Percentiles rank a stretch among this genome's conserved stretches.
Conservation (phyloP, 1,140 invertebrate genomes). For the Hyphantria cunea region DNA sequence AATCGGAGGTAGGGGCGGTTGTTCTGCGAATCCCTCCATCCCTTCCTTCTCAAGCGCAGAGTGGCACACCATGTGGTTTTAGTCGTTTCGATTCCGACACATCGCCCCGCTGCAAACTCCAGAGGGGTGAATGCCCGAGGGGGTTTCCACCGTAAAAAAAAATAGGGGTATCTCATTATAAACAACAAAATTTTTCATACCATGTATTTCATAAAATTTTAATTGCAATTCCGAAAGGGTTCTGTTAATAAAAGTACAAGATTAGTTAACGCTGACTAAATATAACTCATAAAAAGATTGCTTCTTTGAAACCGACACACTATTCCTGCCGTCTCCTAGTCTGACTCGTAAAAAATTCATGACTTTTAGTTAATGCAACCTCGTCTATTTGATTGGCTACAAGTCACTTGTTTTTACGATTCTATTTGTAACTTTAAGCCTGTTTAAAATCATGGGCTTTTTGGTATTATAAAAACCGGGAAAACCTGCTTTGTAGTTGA, state of each 20-base stretch:
- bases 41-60: no score
- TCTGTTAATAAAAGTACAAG: no score
- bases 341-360: conserved; percentile 27
- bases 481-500: neutral
- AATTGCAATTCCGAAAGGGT: no score
- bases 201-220: neutral
- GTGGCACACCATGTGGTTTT: no score
- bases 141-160: no score
- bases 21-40: no score
- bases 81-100: no score
- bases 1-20: no score
- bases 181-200: no score
- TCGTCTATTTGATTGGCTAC: conserved; percentile 29
- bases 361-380: conserved; percentile 13
- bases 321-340: conserved; percentile 11
- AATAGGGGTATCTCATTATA: no score
- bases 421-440: conserved; percentile 23
- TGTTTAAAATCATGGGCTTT: conserved; percentile 18
- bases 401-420: conserved; percentile 20
- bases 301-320: conserved; percentile 8
- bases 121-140: no score
- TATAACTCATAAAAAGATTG: neutral
- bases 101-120: no score
- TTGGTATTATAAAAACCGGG: neutral
- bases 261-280: neutral